Evolutionary conservation across 2,888 invertebrate species (phyloP).

Genomic region (Quadroppia sp.): DNA sequence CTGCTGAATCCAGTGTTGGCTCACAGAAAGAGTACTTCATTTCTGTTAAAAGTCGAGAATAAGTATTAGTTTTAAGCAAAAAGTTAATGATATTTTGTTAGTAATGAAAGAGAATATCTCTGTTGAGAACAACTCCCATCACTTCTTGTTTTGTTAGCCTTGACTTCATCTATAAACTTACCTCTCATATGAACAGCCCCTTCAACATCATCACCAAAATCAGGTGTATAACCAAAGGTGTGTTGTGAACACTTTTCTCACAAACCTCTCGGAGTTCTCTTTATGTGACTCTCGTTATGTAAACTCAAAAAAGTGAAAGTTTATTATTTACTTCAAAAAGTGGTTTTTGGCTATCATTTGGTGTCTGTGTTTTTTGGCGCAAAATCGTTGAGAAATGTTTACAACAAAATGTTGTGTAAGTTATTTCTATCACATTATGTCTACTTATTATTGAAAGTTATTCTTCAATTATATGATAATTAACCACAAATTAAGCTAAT

Average conservation of each 20-base stretch:
- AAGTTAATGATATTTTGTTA: too few species aligned
- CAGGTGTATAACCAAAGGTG: neutral
- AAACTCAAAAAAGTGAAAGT: neutral
- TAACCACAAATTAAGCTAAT: neutral
- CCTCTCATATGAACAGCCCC: neutral
- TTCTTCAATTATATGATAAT: neutral
- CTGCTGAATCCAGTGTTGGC: neutral
- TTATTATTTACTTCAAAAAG: neutral
- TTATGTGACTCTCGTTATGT: neutral
- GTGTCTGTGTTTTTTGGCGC: neutral
- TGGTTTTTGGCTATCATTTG: neutral
- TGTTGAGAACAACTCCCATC: slow-evolving; percentile 3
- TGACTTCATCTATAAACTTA: slow-evolving; percentile 12
- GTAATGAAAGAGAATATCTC: too few species aligned
- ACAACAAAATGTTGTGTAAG: slow-evolving; percentile 30
- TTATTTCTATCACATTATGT: neutral
- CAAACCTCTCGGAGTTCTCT: neutral
- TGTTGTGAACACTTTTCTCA: neutral
- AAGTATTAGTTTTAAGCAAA: neutral
- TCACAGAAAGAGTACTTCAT: neutral
- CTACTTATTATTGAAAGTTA: neutral
- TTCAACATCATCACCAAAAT: slow-evolving; percentile 15
- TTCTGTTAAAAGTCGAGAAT: neutral
- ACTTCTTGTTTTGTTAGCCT: slow-evolving; percentile 25
- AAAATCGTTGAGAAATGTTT: neutral